A percentile compares a stretch with the other conserved stretches of the same genome.
Evolutionary conservation across 1,140 invertebrate genomes (phyloP).

Genomic region (Eumaeus atala): DNA sequence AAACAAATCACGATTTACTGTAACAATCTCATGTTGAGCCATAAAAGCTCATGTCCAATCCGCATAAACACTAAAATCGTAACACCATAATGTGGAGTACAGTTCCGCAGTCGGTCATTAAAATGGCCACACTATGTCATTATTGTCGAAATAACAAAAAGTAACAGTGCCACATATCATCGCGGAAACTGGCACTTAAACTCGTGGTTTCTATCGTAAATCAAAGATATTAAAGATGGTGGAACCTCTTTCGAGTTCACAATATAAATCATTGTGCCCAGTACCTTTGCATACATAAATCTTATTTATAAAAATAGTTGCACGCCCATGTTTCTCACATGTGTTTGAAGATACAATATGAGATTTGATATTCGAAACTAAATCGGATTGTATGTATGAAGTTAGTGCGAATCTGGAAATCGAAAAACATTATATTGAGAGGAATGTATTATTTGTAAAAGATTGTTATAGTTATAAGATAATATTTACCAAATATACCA

Average conservation of each 20-base stretch:
- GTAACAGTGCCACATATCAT: conserved; percentile 65
- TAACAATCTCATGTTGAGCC: not conserved
- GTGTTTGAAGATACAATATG: no score
- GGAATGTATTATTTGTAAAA: no score
- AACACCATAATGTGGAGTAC: conserved; percentile 24
- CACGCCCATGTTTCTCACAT: conserved; percentile 26
- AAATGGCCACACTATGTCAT: conserved; percentile 60
- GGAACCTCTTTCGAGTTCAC: conserved; percentile 71
- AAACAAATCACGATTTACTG: conserved; percentile 3
- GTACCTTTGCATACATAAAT: conserved; percentile 49
- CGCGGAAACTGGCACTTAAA: conserved; percentile 60
- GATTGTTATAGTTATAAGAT: no score
- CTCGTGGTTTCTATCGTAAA: conserved; percentile 70
- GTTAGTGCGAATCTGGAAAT: no score
- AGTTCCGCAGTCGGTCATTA: conserved; percentile 45
- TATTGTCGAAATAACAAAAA: conserved; percentile 63
- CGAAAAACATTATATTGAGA: no score
- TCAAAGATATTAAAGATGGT: conserved; percentile 72
- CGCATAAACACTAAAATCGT: conserved; percentile 27
- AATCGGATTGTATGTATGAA: no score
- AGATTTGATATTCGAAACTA: no score
- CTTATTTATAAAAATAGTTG: conserved; percentile 40
- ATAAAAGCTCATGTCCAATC: not conserved
- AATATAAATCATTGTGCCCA: conserved; percentile 67
- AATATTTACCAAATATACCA: no score